Base-by-base conservation (phyloP, 2,797 vertebrate species). In the Dallia pectoralis region DNA sequence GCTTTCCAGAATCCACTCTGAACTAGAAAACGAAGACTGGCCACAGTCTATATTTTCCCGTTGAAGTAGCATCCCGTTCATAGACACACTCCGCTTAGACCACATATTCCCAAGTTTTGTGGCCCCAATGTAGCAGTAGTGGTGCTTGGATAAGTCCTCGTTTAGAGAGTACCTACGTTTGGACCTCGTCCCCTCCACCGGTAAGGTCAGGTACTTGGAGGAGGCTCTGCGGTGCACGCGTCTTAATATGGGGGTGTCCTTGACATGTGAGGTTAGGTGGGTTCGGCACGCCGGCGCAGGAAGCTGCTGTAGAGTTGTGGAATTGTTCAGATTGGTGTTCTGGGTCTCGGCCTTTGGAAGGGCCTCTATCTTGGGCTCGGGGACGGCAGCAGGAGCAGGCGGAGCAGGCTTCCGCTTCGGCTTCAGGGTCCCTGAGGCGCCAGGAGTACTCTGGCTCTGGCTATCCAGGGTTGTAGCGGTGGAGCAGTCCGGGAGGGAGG, bases 251-350 rank as follows among this genome's bases (percentile, higher is more conserved):
- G 94, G 93, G 3, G 93, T 92, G 82, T 94, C 94, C 86, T 85
- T 88, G 78, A 91, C 89, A 5, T 88, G 87, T 61, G 81, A 68
- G 2, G 84, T 79, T 81, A 0, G 89, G 86, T 92, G 25, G 29
- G 84, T 69, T 0, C 84, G 74, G 73, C 0, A 64, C n/a, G 76
- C 70, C 1, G 87, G 82, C 2, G 74, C 84, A 76, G 88, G 87
- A 5, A 84, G 88, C 77, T 93, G 86, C 91, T 94, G 94, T 78
- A 97, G 92, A 11, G 94, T 91, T 27, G 96, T 96, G 81, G 97
- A 99, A 92, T 98, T 99, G 91, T 99, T 99, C 75, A 96, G 95
- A 93, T 98, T 99, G 79, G 93, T 96, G 93, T 98, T 99, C 75
- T 95, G 96, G 81, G 95, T 92, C 86, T 99, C 97, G 1, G 90